Conservation (phyloP, 2,113 vertebrate genomes). For the Leptosomus discolor region DNA sequence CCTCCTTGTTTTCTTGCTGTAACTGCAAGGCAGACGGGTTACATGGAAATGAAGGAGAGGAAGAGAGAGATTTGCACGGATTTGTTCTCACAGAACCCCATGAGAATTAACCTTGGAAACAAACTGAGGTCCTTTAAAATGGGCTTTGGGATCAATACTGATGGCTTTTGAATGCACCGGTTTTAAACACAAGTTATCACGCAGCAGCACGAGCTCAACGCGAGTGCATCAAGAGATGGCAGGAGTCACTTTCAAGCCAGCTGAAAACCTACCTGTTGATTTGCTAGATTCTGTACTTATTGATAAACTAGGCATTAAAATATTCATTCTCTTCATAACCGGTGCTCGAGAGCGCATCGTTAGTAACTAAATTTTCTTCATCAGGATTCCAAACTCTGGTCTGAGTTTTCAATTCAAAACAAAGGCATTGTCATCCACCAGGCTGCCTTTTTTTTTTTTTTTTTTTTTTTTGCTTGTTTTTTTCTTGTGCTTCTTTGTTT, state of each 20-base stretch:
- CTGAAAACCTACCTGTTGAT: not conserved
- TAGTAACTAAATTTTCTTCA: not conserved
- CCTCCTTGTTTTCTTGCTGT: not conserved
- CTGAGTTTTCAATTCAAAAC: not conserved
- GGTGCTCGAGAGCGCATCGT: not conserved
- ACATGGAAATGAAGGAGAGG: not conserved
- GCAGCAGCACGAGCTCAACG: not conserved
- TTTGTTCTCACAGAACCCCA: not conserved
- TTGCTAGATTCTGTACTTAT: not conserved
- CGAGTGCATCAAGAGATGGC: not conserved
- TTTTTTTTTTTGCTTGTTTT: not conserved
- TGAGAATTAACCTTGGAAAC: not conserved
- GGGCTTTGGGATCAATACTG: not conserved
- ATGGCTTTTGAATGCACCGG: not conserved
- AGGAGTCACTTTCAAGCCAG: not conserved
- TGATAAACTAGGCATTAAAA: not conserved
- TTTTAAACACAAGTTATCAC: not conserved
- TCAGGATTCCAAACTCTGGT: not conserved
- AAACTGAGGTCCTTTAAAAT: not conserved
- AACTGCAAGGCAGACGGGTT: not conserved
- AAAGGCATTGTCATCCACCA: not conserved
- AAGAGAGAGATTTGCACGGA: not conserved
- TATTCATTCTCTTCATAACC: not conserved
- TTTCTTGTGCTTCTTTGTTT: not conserved
- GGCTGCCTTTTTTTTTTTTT: not conserved